phyloP scores from a whole-genome alignment of 2,888 invertebrate genomes.

The Drosophila fungiperda region DNA sequence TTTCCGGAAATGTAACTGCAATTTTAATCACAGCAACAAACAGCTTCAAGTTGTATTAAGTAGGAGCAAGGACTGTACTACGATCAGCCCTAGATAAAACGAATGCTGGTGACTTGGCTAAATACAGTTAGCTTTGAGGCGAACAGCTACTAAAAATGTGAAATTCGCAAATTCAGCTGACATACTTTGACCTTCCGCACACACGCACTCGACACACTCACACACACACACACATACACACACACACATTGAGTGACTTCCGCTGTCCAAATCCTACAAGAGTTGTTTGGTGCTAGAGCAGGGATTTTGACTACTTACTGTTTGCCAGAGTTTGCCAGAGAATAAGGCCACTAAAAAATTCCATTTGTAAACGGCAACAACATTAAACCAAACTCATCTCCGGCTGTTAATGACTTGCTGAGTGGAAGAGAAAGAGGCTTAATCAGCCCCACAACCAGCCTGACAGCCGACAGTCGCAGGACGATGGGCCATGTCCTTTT shows the following conservation, averaged over 20 bases:
- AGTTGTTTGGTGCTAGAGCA: constrained; percentile 26
- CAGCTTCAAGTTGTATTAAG: not conserved
- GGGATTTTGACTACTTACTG: constrained; percentile 45
- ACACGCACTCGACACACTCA: constrained; percentile 13
- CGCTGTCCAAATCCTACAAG: constrained; percentile 63
- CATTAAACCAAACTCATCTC: constrained; percentile 80
- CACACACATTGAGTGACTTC: constrained; percentile 53
- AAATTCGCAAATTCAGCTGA: constrained; percentile 60
- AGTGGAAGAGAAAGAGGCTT: constrained; percentile 50
- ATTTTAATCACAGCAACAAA: not conserved
- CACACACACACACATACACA: constrained; percentile 9
- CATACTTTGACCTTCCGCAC: constrained; percentile 42
- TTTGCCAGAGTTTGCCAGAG: constrained; percentile 4
- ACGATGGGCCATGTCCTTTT: constrained; percentile 1
- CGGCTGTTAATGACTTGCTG: constrained; percentile 77
- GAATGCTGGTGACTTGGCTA: constrained; percentile 41
- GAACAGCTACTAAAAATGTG: constrained; percentile 50
- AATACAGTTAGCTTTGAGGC: constrained; percentile 27
- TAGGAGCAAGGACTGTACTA: not conserved
- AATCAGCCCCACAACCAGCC: constrained; percentile 30
- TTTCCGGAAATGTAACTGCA: constrained; percentile 33
- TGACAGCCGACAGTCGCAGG: constrained; percentile 9
- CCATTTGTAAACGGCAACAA: constrained; percentile 78
- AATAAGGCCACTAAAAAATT: constrained; percentile 72
- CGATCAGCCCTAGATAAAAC: constrained; percentile 1